These are phyloP conservation scores for Dromococcyx pavoninus DNA, from an alignment of 2,797 vertebrate genomes.

Conservation along the genomic window DNA sequence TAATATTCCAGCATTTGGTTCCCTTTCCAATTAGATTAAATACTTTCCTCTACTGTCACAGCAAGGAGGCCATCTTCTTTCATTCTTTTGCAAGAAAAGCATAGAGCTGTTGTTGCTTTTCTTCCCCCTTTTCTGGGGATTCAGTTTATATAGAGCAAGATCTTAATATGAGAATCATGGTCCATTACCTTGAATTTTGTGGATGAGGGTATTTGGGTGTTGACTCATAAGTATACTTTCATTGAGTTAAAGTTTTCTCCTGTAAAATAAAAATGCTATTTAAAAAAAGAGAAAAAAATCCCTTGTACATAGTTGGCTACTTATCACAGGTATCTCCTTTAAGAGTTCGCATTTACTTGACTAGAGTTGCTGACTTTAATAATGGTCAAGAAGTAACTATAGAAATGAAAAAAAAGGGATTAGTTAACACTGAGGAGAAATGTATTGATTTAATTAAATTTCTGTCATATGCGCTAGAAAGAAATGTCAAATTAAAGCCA, in stretches of 20 bases:
- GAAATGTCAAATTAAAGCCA: constrained; percentile 42
- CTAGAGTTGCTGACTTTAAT: constrained; percentile 59
- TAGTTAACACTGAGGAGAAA: constrained; percentile 39
- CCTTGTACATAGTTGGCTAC: neutral
- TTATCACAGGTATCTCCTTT: neutral
- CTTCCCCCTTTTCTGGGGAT: neutral
- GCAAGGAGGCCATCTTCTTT: neutral
- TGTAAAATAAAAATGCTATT: neutral
- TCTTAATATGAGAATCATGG: neutral
- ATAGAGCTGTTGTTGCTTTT: neutral
- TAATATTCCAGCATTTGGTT: neutral
- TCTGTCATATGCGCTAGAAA: constrained; percentile 5
- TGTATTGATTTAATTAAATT: constrained; percentile 71
- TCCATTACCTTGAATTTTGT: neutral
- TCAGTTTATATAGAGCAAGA: neutral
- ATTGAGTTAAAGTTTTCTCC: neutral
- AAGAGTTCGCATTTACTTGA: constrained; percentile 29
- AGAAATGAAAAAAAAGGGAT: neutral
- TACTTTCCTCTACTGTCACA: neutral
- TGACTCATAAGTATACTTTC: neutral
- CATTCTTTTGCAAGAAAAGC: neutral
- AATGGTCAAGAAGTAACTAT: constrained; percentile 46
- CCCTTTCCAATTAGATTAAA: neutral
- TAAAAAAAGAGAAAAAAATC: neutral
- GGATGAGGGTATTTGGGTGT: neutral